phyloP scores from a whole-genome alignment of 2,888 invertebrate genomes.

The Idaea aversata region DNA sequence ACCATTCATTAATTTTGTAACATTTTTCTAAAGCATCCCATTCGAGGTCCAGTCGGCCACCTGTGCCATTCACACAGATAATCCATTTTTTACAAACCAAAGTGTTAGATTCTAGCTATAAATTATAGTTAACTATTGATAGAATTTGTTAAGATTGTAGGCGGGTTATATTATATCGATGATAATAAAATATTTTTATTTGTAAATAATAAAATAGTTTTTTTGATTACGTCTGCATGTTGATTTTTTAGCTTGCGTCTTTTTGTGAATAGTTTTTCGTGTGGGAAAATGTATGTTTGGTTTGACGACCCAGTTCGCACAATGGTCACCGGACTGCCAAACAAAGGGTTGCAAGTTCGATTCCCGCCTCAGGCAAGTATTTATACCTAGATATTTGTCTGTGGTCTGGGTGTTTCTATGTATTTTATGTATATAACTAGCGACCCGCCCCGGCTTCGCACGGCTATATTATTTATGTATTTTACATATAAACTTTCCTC shows the following conservation, averaged over 20 bases:
- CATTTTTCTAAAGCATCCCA: constrained; percentile 30
- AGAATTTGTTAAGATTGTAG: constrained; percentile 70
- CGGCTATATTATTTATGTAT: too few relatives aligned
- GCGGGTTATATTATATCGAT: constrained; percentile 62
- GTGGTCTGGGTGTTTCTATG: too few relatives aligned
- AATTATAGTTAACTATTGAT: constrained; percentile 61
- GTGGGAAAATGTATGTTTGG: constrained; percentile 11
- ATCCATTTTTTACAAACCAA: constrained; percentile 37
- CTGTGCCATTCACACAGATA: constrained; percentile 26
- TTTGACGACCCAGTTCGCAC: too few relatives aligned
- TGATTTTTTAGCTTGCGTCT: constrained; percentile 38
- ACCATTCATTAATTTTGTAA: constrained; percentile 58
- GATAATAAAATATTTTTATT: constrained; percentile 40
- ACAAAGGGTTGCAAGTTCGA: too few relatives aligned
- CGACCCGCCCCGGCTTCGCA: too few relatives aligned
- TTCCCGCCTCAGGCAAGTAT: too few relatives aligned
- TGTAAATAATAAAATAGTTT: constrained; percentile 44
- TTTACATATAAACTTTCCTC: too few relatives aligned
- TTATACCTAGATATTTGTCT: too few relatives aligned
- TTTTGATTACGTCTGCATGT: constrained; percentile 31
- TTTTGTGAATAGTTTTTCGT: constrained; percentile 5
- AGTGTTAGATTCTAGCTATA: constrained; percentile 55
- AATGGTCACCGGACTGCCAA: too few relatives aligned
- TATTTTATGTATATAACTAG: too few relatives aligned
- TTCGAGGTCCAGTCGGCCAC: constrained; percentile 29